A percentile compares a stretch with the other conserved stretches of the same genome.
Conservation (phyloP, 2,797 vertebrate species). For the Lophura swinhoii region DNA sequence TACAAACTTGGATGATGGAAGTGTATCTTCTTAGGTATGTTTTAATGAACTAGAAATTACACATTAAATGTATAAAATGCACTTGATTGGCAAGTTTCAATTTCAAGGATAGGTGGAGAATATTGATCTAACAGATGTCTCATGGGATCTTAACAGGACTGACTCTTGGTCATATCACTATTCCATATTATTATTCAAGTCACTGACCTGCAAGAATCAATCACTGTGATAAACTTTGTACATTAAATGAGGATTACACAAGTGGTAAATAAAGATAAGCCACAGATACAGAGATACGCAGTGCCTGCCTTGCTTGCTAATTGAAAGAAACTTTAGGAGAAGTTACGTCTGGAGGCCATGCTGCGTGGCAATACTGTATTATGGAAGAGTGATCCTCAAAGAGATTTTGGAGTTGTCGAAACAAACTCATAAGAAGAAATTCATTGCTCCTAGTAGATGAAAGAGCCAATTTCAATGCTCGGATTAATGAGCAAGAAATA, state of each 20-base stretch:
- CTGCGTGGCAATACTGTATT: rapidly evolving
- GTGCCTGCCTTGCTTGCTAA: background rate
- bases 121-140: background rate
- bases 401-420: background rate
- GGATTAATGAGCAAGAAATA: background rate
- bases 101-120: background rate
- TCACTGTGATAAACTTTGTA: background rate
- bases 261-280: background rate
- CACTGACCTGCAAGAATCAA: background rate
- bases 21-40: background rate
- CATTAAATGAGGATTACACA: background rate
- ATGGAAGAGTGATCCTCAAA: background rate
- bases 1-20: background rate
- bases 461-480: background rate
- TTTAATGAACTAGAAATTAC: background rate
- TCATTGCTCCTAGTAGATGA: background rate
- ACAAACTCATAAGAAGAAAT: background rate
- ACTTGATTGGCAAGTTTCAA: background rate
- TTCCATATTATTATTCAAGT: background rate
- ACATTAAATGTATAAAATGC: background rate
- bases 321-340: background rate
- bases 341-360: background rate
- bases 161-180: background rate
- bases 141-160: background rate
- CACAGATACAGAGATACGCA: background rate